Conservation (phyloP, 2,888 invertebrate genomes). For the Eupithecia vulgata region DNA sequence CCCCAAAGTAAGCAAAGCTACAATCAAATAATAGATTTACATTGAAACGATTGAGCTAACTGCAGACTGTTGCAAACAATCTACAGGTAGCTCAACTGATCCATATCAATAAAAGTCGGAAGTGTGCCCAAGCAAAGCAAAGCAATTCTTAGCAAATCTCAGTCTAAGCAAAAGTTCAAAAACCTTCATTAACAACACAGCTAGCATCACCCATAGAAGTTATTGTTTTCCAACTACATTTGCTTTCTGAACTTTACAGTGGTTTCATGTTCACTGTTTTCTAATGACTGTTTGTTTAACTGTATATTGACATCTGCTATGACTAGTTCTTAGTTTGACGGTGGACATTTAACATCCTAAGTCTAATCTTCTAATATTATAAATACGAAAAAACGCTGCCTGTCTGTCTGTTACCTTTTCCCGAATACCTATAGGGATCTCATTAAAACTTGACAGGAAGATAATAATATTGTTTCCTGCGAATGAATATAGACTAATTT, state of each 20-base stretch:
- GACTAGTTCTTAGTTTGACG: not conserved
- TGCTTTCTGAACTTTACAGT: not conserved
- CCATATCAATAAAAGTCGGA: no score
- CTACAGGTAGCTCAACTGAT: no score
- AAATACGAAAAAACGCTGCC: no score
- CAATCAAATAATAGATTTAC: no score
- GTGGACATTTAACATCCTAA: not conserved
- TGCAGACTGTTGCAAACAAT: no score
- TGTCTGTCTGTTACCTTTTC: no score
- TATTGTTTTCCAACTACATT: slow-evolving; percentile 1
- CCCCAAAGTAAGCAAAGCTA: no score
- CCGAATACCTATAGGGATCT: not conserved
- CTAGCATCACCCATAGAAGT: not conserved
- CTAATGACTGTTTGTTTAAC: slow-evolving; percentile 10
- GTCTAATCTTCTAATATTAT: not conserved
- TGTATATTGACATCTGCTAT: slow-evolving; percentile 21
- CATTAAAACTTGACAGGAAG: not conserved
- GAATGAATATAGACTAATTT: not conserved
- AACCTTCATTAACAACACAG: not conserved
- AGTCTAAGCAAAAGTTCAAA: slow-evolving; percentile 4
- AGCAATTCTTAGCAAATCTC: no score
- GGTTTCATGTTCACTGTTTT: slow-evolving; percentile 7
- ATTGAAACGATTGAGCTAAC: no score
- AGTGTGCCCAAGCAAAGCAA: no score
- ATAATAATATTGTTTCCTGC: not conserved